A percentile compares a stretch with the other conserved stretches of the same genome.
Conservation (phyloP, 1,140 invertebrate genomes). For the Bombus huntii region DNA sequence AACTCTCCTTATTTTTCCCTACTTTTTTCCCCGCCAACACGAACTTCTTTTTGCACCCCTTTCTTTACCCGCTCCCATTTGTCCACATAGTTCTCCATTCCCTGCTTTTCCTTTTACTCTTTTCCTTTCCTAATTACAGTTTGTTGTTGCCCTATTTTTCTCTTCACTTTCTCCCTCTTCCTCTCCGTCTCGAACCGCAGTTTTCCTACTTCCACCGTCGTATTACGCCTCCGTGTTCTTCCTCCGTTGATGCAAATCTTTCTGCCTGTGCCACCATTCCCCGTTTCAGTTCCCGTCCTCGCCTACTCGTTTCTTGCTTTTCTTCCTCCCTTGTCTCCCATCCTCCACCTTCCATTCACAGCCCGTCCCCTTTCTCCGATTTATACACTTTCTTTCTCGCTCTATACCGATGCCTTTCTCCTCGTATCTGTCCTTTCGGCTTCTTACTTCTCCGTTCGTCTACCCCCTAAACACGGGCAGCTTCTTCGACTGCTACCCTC, state of each 20-base stretch:
- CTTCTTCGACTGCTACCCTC: not conserved
- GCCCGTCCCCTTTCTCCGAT: not conserved
- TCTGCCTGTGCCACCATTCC: not conserved
- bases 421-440: not conserved
- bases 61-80: conserved; percentile 27
- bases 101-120: not conserved
- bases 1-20: conserved; percentile 19
- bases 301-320: not conserved
- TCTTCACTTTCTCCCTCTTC: too few species aligned
- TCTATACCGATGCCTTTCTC: not conserved
- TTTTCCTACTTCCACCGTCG: not conserved
- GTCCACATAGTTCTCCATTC: conserved; percentile 1
- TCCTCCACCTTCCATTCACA: not conserved
- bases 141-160: conserved; percentile 30
- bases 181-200: not conserved
- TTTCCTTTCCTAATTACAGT: conserved; percentile 36
- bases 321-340: too few species aligned
- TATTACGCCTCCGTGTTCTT: not conserved
- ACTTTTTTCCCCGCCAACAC: not conserved
- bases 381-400: not conserved
- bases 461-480: too few species aligned
- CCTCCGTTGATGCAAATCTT: not conserved
- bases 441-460: not conserved
- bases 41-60: conserved; percentile 23
- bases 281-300: not conserved